These are phyloP conservation scores for Callimorpha dominula DNA, from an alignment of 2,888 invertebrate genomes.

Conservation along the genomic window DNA sequence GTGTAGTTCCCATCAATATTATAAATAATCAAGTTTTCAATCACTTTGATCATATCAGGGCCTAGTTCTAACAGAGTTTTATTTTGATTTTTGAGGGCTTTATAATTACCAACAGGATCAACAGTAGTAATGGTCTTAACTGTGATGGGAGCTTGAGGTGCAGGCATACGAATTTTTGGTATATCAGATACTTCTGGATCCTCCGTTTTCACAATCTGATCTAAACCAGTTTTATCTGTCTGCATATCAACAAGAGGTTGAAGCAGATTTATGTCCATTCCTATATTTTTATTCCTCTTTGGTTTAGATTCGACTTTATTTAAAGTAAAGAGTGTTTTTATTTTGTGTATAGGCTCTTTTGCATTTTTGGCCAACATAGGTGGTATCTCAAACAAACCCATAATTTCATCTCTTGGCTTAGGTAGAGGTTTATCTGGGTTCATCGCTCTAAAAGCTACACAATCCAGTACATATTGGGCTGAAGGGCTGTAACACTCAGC, in stretches of 20 bases:
- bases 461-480: conserved; percentile 85
- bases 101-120: conserved; percentile 88
- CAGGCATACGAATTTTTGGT: conserved; percentile 66
- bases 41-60: conserved; percentile 70
- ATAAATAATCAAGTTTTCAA: conserved; percentile 73
- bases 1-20: conserved; percentile 74
- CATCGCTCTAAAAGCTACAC: conserved; percentile 86
- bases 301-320: conserved; percentile 73
- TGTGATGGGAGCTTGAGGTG: conserved; percentile 50
- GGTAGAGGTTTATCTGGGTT: conserved; percentile 87
- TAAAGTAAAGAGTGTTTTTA: conserved; percentile 83
- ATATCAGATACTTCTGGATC: conserved; percentile 42
- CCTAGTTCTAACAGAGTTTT: conserved; percentile 65
- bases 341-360: conserved; percentile 74
- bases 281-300: conserved; percentile 60
- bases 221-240: conserved; percentile 24
- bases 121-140: conserved; percentile 85
- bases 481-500: conserved; percentile 84
- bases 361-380: conserved; percentile 79
- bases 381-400: conserved; percentile 82
- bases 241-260: conserved; percentile 39
- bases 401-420: conserved; percentile 80
- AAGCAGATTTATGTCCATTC: conserved; percentile 44
- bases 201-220: background rate
- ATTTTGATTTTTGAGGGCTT: conserved; percentile 73